Percentiles rank a stretch among this genome's conserved stretches.
phyloP scores from a whole-genome alignment of 2,113 vertebrate species.

The Pollachius pollachius region DNA sequence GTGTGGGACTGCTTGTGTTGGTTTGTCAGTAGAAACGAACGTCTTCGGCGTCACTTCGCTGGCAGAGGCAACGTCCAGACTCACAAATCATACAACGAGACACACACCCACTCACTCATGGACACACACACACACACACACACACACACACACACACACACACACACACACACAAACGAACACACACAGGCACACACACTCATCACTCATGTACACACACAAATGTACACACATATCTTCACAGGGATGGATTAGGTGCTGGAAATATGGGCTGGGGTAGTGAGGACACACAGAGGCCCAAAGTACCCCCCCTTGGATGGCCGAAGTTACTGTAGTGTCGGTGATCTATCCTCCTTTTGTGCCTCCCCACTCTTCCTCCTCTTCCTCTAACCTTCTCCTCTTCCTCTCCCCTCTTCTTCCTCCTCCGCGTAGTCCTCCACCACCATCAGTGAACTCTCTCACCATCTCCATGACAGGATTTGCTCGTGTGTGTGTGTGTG shows the following conservation, averaged over 20 bases:
- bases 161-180: slow-evolving; percentile 5
- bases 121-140: slow-evolving; percentile 9
- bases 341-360: neutral
- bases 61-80: slow-evolving; percentile 32
- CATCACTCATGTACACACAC: slow-evolving; percentile 3
- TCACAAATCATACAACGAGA: slow-evolving; percentile 16
- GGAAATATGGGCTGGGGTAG: neutral
- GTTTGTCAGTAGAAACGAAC: slow-evolving; percentile 31
- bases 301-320: neutral
- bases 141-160: slow-evolving; percentile 9
- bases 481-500: neutral
- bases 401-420: neutral
- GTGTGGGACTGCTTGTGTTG: slow-evolving; percentile 11
- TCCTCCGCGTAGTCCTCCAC: neutral
- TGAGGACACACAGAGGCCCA: neutral
- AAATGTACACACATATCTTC: neutral
- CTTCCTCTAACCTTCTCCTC: neutral
- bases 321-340: neutral
- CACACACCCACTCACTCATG: neutral
- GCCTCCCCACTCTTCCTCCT: neutral
- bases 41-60: slow-evolving; percentile 29
- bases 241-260: neutral
- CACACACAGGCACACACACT: neutral
- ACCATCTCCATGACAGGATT: slow-evolving; percentile 18
- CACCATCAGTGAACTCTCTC: slow-evolving; percentile 7